phyloP scores from a whole-genome alignment of 2,113 vertebrate genomes.

The Pedionomus torquatus region DNA sequence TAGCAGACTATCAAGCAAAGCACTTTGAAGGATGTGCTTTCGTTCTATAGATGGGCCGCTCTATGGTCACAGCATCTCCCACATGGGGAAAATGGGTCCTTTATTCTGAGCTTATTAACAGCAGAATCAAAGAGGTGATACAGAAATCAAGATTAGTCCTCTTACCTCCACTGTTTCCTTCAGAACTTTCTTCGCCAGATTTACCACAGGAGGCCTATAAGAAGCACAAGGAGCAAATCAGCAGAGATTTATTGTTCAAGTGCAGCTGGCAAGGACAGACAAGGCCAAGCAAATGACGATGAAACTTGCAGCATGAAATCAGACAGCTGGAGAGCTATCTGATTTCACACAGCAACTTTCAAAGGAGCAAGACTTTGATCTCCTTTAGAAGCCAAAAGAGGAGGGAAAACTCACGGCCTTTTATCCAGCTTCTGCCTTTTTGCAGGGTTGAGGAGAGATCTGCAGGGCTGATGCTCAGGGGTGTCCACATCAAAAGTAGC shows the following conservation, averaged over 20 bases:
- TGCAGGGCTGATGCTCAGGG: constrained; percentile 76
- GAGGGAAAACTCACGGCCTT: constrained; percentile 74
- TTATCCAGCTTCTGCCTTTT: constrained; percentile 86
- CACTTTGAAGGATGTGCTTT: not conserved
- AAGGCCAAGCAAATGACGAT: constrained; percentile 19
- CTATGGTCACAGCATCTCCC: not conserved
- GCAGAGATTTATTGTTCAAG: not conserved
- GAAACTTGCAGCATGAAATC: not conserved
- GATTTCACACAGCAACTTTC: constrained; percentile 1
- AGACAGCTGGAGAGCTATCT: constrained; percentile 17
- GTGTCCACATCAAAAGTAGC: constrained; percentile 85
- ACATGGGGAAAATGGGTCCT: not conserved
- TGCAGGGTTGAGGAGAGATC: not conserved
- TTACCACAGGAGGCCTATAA: constrained; percentile 62
- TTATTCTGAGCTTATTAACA: constrained; percentile 28
- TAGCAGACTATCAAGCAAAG: not conserved
- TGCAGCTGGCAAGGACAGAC: constrained; percentile 18
- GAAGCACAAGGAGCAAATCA: constrained; percentile 40
- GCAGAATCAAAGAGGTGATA: not conserved
- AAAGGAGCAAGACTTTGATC: constrained; percentile 1
- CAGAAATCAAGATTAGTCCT: not conserved
- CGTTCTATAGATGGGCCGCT: not conserved
- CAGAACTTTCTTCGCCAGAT: constrained; percentile 52
- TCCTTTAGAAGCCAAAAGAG: not conserved
- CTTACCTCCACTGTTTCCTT: constrained; percentile 73